Percentiles rank a stretch among this genome's conserved stretches.
Evolutionary conservation across 1,140 invertebrate species (phyloP).

Genomic region (Eupeodes corollae): DNA sequence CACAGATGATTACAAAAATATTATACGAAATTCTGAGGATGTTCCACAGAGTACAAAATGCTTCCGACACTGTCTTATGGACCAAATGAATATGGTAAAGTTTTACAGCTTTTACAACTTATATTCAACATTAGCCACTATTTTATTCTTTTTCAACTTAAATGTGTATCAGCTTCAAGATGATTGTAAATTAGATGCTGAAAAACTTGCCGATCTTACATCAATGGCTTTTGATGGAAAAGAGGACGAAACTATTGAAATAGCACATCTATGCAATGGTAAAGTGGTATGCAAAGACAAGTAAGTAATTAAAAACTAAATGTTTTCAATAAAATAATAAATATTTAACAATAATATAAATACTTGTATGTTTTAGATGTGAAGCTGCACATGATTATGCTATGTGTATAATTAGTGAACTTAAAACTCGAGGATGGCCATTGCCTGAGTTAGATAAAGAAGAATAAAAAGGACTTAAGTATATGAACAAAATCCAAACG

Average conservation of each 20-base stretch:
- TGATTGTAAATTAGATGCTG: constrained; percentile 9
- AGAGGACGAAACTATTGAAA: constrained; percentile 8
- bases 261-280: constrained; percentile 1
- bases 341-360: background rate
- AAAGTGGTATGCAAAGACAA: constrained; percentile 9
- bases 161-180: constrained; percentile 9
- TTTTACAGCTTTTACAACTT: background rate
- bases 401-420: constrained; percentile 25
- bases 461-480: no score
- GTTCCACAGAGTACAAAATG: constrained; percentile 19
- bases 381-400: constrained; percentile 18
- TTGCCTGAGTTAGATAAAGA: no score
- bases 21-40: constrained; percentile 12
- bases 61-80: constrained; percentile 23
- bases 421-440: constrained; percentile 3
- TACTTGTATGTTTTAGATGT: constrained; percentile 12
- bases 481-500: no score
- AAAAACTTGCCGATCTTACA: constrained; percentile 18
- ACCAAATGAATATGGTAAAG: constrained; percentile 18
- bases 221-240: constrained; percentile 20
- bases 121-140: background rate
- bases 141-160: background rate
- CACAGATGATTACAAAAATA: no score
- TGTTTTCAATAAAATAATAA: background rate
- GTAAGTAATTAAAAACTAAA: constrained; percentile 14